Evolutionary conservation across 2,113 vertebrate genomes (phyloP).

Genomic region (Lepidothrix coronata): DNA sequence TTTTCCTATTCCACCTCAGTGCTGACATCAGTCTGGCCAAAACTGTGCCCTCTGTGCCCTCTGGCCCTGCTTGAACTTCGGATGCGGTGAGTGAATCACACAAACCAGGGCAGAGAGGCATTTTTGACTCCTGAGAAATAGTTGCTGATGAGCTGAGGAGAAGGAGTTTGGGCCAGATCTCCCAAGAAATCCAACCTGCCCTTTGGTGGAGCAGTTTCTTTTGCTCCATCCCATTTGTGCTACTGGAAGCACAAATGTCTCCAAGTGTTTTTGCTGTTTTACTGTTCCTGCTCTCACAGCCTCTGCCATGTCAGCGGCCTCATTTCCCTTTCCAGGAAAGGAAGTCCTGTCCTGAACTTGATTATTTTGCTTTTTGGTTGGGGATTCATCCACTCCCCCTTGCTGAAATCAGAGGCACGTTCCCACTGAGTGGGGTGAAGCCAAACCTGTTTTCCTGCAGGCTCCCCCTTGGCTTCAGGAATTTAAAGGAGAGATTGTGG

Average conservation of each 20-base stretch:
- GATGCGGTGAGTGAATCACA: slow-evolving; percentile 29
- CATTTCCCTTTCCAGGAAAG: slow-evolving; percentile 8
- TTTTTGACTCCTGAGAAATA: not conserved
- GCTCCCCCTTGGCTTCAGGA: not conserved
- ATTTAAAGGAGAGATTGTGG: not conserved
- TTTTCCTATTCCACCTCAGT: not conserved
- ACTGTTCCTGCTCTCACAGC: not conserved
- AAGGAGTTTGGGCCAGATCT: not conserved
- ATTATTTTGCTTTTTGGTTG: not conserved
- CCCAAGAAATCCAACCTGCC: not conserved
- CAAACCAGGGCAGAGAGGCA: not conserved
- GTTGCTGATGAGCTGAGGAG: not conserved
- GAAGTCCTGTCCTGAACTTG: not conserved
- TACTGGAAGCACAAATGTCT: not conserved
- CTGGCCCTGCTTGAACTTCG: not conserved
- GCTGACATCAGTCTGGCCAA: slow-evolving; percentile 22
- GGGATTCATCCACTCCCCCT: not conserved
- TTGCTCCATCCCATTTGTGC: not conserved
- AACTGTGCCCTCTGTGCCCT: not conserved
- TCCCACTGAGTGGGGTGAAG: not conserved
- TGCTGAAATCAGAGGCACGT: not conserved
- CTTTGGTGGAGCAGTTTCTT: not conserved
- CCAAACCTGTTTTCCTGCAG: not conserved
- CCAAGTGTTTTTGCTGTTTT: not conserved
- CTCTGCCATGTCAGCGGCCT: not conserved